A percentile compares a stretch with the other conserved stretches of the same genome.
Evolutionary conservation across 2,888 invertebrate species (phyloP).

Genomic region (Drosophila prolongata): DNA sequence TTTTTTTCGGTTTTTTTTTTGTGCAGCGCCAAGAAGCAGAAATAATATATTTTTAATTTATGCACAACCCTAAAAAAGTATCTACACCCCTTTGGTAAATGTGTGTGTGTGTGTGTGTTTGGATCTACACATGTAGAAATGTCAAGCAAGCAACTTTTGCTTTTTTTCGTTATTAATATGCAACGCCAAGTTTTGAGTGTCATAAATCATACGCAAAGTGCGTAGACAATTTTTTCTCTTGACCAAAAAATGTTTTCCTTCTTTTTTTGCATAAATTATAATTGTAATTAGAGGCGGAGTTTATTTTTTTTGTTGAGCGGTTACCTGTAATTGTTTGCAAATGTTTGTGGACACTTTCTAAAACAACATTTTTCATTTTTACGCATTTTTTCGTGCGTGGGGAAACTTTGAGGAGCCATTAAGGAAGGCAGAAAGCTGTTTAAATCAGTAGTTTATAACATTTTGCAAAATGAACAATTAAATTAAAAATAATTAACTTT

Average conservation of each 20-base stretch:
- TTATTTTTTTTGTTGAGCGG: neutral
- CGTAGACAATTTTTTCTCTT: constrained; percentile 58
- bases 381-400: constrained; percentile 34
- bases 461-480: too few relatives aligned
- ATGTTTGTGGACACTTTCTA: constrained; percentile 59
- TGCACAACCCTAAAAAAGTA: constrained; percentile 57
- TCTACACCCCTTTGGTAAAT: constrained; percentile 5
- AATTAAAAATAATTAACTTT: too few relatives aligned
- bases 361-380: constrained; percentile 31
- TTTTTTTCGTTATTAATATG: constrained; percentile 78
- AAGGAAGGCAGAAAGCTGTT: neutral
- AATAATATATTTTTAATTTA: constrained; percentile 65
- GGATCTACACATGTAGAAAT: constrained; percentile 14
- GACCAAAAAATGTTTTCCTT: constrained; percentile 18
- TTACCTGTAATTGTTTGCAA: constrained; percentile 62
- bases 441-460: neutral
- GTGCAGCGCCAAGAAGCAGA: constrained; percentile 17
- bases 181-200: constrained; percentile 58
- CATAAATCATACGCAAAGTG: constrained; percentile 75
- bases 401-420: constrained; percentile 9
- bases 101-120: neutral
- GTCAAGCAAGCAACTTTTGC: constrained; percentile 64
- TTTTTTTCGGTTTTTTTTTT: constrained; percentile 21
- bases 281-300: constrained; percentile 47
- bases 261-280: constrained; percentile 66